Evolutionary conservation across 2,888 invertebrate species (phyloP), one percentile per base, ranked within the genome.

Genomic region (Automeris io): DNA sequence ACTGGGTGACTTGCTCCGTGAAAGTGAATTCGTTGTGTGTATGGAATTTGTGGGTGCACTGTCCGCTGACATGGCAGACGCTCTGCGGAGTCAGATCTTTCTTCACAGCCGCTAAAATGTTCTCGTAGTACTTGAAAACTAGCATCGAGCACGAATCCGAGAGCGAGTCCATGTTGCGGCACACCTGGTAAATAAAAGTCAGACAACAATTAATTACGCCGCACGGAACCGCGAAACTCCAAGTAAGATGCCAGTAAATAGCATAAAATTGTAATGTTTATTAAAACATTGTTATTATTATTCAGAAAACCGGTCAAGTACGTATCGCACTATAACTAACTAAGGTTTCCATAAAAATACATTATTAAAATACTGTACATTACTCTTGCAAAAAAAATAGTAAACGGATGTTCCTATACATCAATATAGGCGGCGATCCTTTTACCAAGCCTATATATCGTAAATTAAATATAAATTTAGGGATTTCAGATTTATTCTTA

Each of bases 121-220:
- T 88, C 55, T 91, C 90, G 76, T 93, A 94, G 69, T 96, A 90
- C 12, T 89, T 90, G 42, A 94, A 81, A 19, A 94, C 88, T 8
- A 93, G 88, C 62, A 91, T 91, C 29, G 92, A 89, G 63, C 96
- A 96, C 5, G 92, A 92, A 74, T 95, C 95, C 0, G 94, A 92
- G 31, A 92, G 90, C 2, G 92, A 92, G 35, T 91, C 90, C 61
- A 93, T 71, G 40, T 88, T 79, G 32, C 93, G 91, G 70, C 96
- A 95, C 1, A 90, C 57, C 86, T 57, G 87, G 2, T 8, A 1
- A 13, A 9, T 9, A 6, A 2, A 2, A 4, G 12, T 3, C 8
- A 2, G 1, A 1, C 6, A 12, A 3, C 2, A 8, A 1, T n/a
- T 32, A 1, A 33, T 12, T 24, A 18, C 9, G 7, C 6, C n/a